These are phyloP conservation scores for Rhogogaster chlorosoma DNA, from an alignment of 2,888 invertebrate genomes.

Conservation along the genomic window DNA sequence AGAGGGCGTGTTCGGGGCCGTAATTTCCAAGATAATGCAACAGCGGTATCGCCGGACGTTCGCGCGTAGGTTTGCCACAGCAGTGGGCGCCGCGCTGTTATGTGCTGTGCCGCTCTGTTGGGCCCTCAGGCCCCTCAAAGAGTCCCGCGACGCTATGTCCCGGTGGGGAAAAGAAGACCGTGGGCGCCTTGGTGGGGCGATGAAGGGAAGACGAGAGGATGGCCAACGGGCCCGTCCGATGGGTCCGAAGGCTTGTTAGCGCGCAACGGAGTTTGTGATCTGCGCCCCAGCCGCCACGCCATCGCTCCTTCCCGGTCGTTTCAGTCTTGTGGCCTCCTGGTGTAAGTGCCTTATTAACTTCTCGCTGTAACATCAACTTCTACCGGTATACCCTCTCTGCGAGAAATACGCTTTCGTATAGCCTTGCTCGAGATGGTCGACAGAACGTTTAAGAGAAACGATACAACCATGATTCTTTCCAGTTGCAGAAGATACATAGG, in stretches of 20 bases:
- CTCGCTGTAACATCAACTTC: slow-evolving; percentile 42
- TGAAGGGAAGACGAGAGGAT: slow-evolving; percentile 41
- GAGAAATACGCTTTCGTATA: background rate
- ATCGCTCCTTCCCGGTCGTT: slow-evolving; percentile 57
- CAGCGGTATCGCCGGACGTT: slow-evolving; percentile 31
- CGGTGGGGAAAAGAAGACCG: slow-evolving; percentile 32
- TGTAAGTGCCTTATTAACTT: slow-evolving; percentile 52
- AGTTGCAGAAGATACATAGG: background rate
- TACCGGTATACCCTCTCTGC: background rate
- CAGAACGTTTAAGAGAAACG: slow-evolving; percentile 9
- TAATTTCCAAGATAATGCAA: slow-evolving; percentile 44
- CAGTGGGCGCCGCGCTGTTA: background rate
- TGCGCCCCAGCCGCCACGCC: slow-evolving; percentile 56
- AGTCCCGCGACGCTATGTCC: slow-evolving; percentile 36
- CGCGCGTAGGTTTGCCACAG: slow-evolving; percentile 47
- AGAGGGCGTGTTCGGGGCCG: slow-evolving; percentile 23
- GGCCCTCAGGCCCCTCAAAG: slow-evolving; percentile 42
- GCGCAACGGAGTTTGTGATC: slow-evolving; percentile 62
- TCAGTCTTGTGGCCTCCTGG: slow-evolving; percentile 55
- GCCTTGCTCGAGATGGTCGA: background rate
- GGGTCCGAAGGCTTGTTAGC: slow-evolving; percentile 60
- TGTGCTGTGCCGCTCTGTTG: slow-evolving; percentile 8
- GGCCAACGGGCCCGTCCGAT: slow-evolving; percentile 51
- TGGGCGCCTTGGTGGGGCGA: slow-evolving; percentile 35
- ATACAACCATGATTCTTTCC: background rate